Percentiles rank a stretch among this genome's conserved stretches.
These are phyloP conservation scores for Heterocephalus glaber DNA, from an alignment of 2,113 vertebrate species.

Conservation along the genomic window DNA sequence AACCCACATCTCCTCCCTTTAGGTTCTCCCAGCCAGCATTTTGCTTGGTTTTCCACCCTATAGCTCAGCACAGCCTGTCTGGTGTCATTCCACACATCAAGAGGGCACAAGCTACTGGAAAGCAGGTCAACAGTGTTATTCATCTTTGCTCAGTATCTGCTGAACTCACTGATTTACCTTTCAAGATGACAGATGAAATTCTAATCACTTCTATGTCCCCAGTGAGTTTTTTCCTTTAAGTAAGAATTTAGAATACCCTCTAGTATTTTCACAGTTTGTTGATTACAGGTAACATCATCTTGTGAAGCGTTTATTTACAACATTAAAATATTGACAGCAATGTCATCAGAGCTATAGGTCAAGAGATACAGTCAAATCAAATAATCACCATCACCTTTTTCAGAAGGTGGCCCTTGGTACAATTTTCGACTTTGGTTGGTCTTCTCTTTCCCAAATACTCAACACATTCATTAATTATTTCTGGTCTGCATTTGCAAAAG, in stretches of 20 bases:
- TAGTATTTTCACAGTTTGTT: background rate
- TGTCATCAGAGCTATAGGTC: background rate
- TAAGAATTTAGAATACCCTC: background rate
- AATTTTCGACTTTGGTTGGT: background rate
- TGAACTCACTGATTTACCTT: background rate
- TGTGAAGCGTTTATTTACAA: background rate
- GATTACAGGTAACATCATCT: background rate
- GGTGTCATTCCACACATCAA: rapidly evolving
- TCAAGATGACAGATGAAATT: background rate
- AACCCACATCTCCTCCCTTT: no score
- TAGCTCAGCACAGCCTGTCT: background rate
- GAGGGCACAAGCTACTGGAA: background rate
- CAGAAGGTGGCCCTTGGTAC: background rate
- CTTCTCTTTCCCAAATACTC: background rate
- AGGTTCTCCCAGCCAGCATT: background rate
- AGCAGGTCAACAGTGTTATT: background rate
- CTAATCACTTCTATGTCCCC: background rate
- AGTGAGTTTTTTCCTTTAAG: background rate
- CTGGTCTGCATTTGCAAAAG: background rate
- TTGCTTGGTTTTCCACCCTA: background rate
- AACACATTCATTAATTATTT: background rate
- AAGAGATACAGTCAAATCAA: background rate
- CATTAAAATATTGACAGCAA: background rate
- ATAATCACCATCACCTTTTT: background rate
- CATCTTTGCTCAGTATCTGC: background rate